Evolutionary conservation across 2,113 vertebrate species (phyloP), one percentile per base, ranked within the genome.

Genomic region (Eolophus roseicapilla): DNA sequence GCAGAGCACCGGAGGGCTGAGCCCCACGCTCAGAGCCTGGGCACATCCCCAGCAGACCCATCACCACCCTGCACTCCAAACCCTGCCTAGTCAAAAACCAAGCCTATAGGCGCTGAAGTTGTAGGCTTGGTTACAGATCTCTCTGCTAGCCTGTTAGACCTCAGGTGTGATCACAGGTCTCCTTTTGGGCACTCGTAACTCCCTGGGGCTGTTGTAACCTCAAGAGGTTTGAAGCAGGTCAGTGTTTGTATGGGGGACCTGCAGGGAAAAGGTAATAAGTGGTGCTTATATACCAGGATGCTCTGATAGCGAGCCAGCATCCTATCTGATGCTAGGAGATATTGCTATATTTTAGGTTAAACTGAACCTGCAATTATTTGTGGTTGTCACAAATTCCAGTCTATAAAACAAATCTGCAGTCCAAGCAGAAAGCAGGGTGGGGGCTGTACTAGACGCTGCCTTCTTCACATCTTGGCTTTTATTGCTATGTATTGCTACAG

Each of bases 51-150:
- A 13, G 17, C 43, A 2, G 24, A 9, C 31, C 37, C 17, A 9
- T 21, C 29, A 3, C 14, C 13, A 3, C 50, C 16, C 19, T 3
- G 23, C 2, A 1, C 19, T 8, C 13, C 43, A 0, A 3, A 21
- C 9, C 41, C 33, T 59, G 33, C 55, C 55, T 24, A 16, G 9
- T 24, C 9, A 59, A n/a, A 59, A 35, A 7, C 33, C 33, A 59
- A 35, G 57, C 33, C 57, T 59, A 35, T 35, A 59, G 16, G 33
- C 0, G 1, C 62, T 57, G 12, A 4, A 21, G 10, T 3, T 33
- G 28, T 4, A 21, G 47, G 1, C 8, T 20, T 17, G 41, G 7
- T 29, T 7, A 10, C 57, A 15, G 20, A 41, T 33, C 21, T 41
- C 9, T 29, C 2, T 13, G 16, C 8, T 15, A 35, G 47, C 47